phyloP scores from a whole-genome alignment of 2,888 invertebrate species.

The Didymodactylos carnosus region DNA sequence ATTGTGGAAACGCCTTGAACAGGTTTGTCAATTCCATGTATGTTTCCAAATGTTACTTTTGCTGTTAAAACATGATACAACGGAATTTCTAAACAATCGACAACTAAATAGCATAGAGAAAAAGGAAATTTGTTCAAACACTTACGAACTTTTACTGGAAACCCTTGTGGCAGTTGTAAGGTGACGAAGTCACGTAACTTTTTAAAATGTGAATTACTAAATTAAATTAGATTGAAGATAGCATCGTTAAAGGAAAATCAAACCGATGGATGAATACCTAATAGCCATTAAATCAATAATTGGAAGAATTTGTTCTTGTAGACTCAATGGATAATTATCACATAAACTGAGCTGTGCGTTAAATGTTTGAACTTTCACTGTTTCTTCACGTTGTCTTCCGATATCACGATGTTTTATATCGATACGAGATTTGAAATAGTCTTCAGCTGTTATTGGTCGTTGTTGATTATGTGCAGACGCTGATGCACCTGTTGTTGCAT shows the following conservation, averaged over 20 bases:
- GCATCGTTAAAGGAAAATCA: conserved; percentile 50
- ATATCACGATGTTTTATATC: conserved; percentile 60
- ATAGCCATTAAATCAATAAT: conserved; percentile 11
- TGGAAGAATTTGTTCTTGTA: conserved; percentile 53
- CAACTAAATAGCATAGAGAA: not conserved
- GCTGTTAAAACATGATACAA: conserved; percentile 87
- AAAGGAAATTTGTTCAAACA: conserved; percentile 2
- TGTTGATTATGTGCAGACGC: no score
- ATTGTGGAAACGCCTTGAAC: conserved; percentile 52
- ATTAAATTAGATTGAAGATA: conserved; percentile 89
- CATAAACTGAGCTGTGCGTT: conserved; percentile 78
- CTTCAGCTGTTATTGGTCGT: conserved; percentile 49
- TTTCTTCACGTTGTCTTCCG: conserved; percentile 62
- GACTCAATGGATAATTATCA: conserved; percentile 72
- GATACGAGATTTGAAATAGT: conserved; percentile 59
- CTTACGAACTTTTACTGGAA: conserved; percentile 80
- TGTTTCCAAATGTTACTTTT: conserved; percentile 85
- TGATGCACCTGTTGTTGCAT: conserved; percentile 16
- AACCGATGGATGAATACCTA: not conserved
- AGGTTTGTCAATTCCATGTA: conserved; percentile 58
- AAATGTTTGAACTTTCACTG: conserved; percentile 50
- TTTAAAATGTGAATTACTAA: conserved; percentile 87
- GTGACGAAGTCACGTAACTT: conserved; percentile 92
- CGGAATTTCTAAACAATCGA: conserved; percentile 62
- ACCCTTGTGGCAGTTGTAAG: conserved; percentile 85